Evolutionary conservation across 1,140 invertebrate species (phyloP).

Genomic region (Ceratitis capitata): DNA sequence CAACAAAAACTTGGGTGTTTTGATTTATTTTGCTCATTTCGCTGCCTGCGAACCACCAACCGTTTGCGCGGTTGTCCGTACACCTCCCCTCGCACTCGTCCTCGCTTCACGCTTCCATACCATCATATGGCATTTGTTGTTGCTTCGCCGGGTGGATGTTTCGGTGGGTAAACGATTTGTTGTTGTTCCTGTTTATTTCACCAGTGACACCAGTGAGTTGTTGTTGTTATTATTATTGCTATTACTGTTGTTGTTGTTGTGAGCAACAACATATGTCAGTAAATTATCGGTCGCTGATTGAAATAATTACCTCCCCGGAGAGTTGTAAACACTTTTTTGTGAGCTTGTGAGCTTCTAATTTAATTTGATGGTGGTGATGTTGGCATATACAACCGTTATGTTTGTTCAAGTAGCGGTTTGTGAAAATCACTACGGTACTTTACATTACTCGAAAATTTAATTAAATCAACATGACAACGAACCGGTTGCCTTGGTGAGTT

Average conservation of each 20-base stretch:
- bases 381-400: background rate
- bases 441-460: background rate
- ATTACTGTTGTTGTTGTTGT: too few species aligned
- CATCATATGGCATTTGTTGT: too few species aligned
- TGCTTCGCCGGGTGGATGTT: background rate
- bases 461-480: background rate
- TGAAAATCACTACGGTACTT: background rate
- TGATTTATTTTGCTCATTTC: conserved; percentile 37
- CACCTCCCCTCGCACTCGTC: background rate
- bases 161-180: background rate
- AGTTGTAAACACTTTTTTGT: conserved; percentile 27
- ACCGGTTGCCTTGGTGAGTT: background rate
- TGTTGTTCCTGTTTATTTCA: background rate
- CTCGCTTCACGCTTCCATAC: background rate
- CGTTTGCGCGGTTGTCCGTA: background rate
- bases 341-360: background rate
- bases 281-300: conserved; percentile 14
- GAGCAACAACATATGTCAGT: conserved; percentile 26
- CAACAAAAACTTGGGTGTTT: background rate
- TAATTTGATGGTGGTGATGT: too few species aligned
- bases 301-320: conserved; percentile 33
- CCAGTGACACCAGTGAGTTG: background rate
- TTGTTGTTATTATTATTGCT: too few species aligned
- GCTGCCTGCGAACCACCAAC: background rate
- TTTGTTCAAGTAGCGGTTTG: background rate